Evolutionary conservation across 2,797 vertebrate species (phyloP).

Genomic region (Melanotaenia pygmaea): DNA sequence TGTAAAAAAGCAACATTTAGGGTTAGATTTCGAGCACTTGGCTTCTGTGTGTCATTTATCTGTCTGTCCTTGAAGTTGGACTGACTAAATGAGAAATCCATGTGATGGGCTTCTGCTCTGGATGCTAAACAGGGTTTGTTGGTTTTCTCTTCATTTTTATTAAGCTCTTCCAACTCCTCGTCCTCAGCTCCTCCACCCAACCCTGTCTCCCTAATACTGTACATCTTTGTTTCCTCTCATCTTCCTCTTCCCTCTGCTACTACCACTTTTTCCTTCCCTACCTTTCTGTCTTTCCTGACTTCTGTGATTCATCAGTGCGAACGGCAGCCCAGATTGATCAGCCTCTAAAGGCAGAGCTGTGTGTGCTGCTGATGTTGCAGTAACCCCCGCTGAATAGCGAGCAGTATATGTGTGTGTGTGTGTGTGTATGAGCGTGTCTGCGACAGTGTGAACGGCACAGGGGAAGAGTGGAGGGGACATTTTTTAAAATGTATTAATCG

Average conservation of each 20-base stretch:
- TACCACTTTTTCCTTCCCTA: constrained; percentile 15
- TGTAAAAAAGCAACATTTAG: constrained; percentile 41
- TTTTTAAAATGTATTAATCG: constrained; percentile 87
- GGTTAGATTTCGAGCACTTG: constrained; percentile 19
- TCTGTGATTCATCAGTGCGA: constrained; percentile 81
- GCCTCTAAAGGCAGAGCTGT: constrained; percentile 80
- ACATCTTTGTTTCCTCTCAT: constrained; percentile 35
- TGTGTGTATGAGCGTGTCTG: constrained; percentile 45
- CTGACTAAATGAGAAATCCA: constrained; percentile 59
- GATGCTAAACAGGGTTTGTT: not conserved
- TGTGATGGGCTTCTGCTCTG: constrained; percentile 31
- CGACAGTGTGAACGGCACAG: constrained; percentile 47
- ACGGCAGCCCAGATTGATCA: constrained; percentile 84
- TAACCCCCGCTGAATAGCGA: constrained; percentile 80
- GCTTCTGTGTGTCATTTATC: constrained; percentile 36
- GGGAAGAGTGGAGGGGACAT: constrained; percentile 84
- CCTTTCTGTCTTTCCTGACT: constrained; percentile 53
- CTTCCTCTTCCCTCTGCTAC: constrained; percentile 8
- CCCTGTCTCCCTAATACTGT: not conserved
- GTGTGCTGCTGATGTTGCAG: constrained; percentile 85
- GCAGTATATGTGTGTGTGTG: constrained; percentile 45
- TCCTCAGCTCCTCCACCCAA: constrained; percentile 12
- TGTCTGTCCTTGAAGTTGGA: constrained; percentile 35
- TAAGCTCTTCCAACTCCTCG: not conserved
- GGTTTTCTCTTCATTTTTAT: constrained; percentile 6